A percentile compares a stretch with the other conserved stretches of the same genome.
Conservation (phyloP, 2,113 vertebrate genomes). For the Nothoprocta pentlandii region DNA sequence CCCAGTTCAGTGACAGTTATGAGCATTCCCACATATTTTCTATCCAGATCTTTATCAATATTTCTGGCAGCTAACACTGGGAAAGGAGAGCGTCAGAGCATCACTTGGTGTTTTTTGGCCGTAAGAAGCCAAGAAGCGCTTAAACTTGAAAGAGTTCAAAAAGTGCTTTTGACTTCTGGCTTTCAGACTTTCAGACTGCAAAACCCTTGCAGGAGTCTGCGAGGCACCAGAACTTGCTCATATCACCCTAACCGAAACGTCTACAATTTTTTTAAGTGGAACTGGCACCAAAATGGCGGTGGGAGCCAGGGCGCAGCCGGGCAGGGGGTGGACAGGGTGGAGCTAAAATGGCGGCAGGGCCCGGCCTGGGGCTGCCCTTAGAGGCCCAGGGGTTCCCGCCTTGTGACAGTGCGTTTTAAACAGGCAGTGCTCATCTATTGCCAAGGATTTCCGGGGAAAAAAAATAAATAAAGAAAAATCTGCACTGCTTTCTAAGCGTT, state of each 20-base stretch:
- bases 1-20: not conserved
- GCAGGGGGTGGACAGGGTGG: too few species aligned
- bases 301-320: too few species aligned
- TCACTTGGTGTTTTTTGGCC: not conserved
- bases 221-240: not conserved
- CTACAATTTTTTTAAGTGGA: not conserved
- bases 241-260: not conserved
- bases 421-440: not conserved
- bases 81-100: not conserved
- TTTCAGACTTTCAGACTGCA: not conserved
- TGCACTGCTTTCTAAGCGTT: not conserved
- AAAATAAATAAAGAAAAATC: not conserved
- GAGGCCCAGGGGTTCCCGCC: not conserved
- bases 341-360: not conserved
- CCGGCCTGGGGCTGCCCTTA: not conserved
- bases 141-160: not conserved
- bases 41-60: too few species aligned
- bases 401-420: not conserved
- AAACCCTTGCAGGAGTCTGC: not conserved
- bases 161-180: not conserved
- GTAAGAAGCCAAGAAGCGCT: not conserved
- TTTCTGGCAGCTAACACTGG: not conserved
- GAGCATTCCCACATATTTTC: too few species aligned
- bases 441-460: not conserved
- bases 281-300: too few species aligned